Evolutionary conservation across 2,888 invertebrate species (phyloP).

Genomic region (Elysia crispata): DNA sequence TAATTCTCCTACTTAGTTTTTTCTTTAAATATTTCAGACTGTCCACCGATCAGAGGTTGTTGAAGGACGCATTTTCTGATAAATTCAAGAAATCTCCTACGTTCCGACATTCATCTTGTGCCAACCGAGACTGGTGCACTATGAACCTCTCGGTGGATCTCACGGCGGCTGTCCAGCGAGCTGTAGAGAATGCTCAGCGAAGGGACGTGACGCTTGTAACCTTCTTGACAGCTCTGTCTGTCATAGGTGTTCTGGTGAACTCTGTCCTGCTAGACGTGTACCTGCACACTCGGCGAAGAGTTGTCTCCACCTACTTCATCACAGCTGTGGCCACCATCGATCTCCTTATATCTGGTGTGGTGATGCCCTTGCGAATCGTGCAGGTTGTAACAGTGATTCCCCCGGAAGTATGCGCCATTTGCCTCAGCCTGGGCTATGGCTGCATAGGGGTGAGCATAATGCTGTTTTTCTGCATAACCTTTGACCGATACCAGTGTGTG

Average conservation of each 20-base stretch:
- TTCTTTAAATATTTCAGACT: too few species aligned
- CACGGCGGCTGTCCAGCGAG: background rate
- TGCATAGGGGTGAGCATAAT: background rate
- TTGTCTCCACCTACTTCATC: background rate
- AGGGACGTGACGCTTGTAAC: background rate
- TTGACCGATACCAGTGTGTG: constrained; percentile 10
- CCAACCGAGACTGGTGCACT: too few species aligned
- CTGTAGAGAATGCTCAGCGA: background rate
- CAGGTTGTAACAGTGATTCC: background rate
- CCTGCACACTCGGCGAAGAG: background rate
- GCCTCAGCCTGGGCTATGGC: background rate
- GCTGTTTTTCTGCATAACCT: background rate
- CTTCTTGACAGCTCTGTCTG: background rate
- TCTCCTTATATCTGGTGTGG: background rate
- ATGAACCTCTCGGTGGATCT: too few species aligned
- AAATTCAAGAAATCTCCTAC: too few species aligned
- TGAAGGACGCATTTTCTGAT: too few species aligned
- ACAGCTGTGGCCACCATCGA: background rate
- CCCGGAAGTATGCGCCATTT: background rate
- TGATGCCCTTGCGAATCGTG: background rate
- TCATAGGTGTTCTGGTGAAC: background rate
- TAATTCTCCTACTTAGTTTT: too few species aligned
- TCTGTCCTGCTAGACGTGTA: background rate
- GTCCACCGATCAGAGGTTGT: too few species aligned
- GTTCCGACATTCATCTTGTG: too few species aligned